These are phyloP conservation scores for Phacellophora camtschatica DNA, from an alignment of 30 jellyfish, hydroid and myxozoan genomes.

Conservation along the genomic window DNA sequence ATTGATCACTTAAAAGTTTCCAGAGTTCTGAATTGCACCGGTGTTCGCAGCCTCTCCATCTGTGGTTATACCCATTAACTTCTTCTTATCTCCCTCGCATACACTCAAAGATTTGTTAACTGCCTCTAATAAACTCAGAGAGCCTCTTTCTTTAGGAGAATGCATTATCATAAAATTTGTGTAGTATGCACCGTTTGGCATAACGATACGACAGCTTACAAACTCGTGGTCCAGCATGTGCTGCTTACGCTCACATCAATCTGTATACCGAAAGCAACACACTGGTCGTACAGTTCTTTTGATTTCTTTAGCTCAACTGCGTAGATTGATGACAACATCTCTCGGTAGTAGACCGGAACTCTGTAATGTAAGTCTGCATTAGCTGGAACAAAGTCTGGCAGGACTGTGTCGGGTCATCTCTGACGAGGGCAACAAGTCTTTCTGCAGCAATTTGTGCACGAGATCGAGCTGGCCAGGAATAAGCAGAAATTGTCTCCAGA, in stretches of 20 bases:
- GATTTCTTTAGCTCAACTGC: neutral
- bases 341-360: slow-evolving; percentile 14
- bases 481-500: slow-evolving; percentile 20
- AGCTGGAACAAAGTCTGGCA: slow-evolving; percentile 5
- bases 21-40: slow-evolving; percentile 34
- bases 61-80: slow-evolving; percentile 1
- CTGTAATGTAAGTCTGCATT: slow-evolving; percentile 13
- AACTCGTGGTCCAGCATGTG: slow-evolving; percentile 29
- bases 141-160: no score
- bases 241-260: slow-evolving; percentile 8
- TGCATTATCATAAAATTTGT: neutral
- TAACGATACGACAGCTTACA: slow-evolving; percentile 17
- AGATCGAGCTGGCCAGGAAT: slow-evolving; percentile 22
- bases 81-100: no score
- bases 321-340: no score
- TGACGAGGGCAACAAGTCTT: no score
- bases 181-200: slow-evolving; percentile 1
- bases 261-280: neutral
- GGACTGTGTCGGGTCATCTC: slow-evolving; percentile 21
- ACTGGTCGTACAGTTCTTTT: slow-evolving; percentile 9
- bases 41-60: slow-evolving; percentile 49
- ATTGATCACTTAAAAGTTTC: slow-evolving; percentile 30
- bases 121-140: neutral
- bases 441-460: slow-evolving; percentile 37
- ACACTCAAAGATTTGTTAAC: slow-evolving; percentile 14